Conservation (phyloP, 2,888 invertebrate species). For the Orgyia antiqua region DNA sequence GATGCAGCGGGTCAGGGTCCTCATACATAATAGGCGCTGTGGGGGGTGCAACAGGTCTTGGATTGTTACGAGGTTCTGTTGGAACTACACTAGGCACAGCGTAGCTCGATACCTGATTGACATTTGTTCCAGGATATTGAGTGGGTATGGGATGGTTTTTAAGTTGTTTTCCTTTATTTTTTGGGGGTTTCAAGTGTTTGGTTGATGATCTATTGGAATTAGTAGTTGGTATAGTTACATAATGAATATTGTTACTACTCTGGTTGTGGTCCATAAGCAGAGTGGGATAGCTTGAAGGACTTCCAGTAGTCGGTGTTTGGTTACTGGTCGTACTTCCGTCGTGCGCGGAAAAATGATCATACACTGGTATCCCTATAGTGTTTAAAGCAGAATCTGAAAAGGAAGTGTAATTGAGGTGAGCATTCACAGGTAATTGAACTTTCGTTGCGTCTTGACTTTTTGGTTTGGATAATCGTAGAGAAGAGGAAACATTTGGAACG, state of each 20-base stretch:
- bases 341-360: constrained; percentile 10
- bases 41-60: constrained; percentile 17
- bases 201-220: constrained; percentile 12
- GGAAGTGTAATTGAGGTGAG: constrained; percentile 4
- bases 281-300: constrained; percentile 21
- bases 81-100: constrained; percentile 13
- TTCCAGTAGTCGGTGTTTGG: constrained; percentile 2
- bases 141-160: constrained; percentile 12
- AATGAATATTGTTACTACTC: background rate
- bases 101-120: constrained; percentile 14
- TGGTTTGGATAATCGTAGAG: constrained; percentile 1
- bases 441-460: constrained; percentile 2
- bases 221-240: constrained; percentile 10
- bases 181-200: constrained; percentile 22
- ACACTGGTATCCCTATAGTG: constrained; percentile 22
- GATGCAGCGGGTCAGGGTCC: constrained; percentile 9
- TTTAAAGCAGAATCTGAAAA: constrained; percentile 15
- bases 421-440: constrained; percentile 2
- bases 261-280: constrained; percentile 11
- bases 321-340: constrained; percentile 1
- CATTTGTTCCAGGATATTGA: constrained; percentile 11
- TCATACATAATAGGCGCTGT: constrained; percentile 14
- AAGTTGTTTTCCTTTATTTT: constrained; percentile 16
- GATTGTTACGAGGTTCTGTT: background rate
- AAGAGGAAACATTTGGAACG: constrained; percentile 3